Conservation (phyloP, 2,888 invertebrate genomes). For the Philereme vetulata region DNA sequence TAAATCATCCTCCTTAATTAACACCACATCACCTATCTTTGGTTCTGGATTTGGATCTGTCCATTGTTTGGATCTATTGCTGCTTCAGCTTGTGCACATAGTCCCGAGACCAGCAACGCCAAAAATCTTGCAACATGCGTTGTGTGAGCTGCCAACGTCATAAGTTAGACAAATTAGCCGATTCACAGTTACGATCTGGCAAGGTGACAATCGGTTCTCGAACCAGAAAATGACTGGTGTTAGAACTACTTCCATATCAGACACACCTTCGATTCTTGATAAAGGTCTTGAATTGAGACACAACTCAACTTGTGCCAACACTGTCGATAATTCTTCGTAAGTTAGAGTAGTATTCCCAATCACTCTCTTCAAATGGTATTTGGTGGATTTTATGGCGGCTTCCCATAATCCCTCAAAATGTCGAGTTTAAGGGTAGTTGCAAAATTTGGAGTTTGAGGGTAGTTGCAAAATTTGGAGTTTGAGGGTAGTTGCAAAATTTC, state of each 20-base stretch:
- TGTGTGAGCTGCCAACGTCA: slow-evolving; percentile 30
- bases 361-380: slow-evolving; percentile 11
- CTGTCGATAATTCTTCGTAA: slow-evolving; percentile 32
- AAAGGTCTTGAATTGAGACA: slow-evolving; percentile 35
- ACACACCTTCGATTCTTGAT: slow-evolving; percentile 8
- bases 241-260: slow-evolving; percentile 5
- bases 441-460: too few relatives aligned
- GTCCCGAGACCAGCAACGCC: slow-evolving; percentile 26
- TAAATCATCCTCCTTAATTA: too few relatives aligned
- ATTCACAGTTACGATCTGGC: slow-evolving; percentile 28
- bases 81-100: not conserved
- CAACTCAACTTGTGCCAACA: slow-evolving; percentile 31
- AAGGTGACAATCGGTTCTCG: slow-evolving; percentile 29
- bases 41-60: too few relatives aligned
- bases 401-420: slow-evolving; percentile 30
- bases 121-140: slow-evolving; percentile 31
- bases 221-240: slow-evolving; percentile 34
- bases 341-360: slow-evolving; percentile 28
- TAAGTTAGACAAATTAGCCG: slow-evolving; percentile 12
- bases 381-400: too few relatives aligned
- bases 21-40: too few relatives aligned
- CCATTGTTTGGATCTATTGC: too few relatives aligned
- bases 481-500: too few relatives aligned
- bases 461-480: too few relatives aligned
- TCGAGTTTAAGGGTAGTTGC: too few relatives aligned